These are phyloP conservation scores for Yponomeuta cagnagella DNA, from an alignment of 2,888 invertebrate genomes.

Conservation along the genomic window DNA sequence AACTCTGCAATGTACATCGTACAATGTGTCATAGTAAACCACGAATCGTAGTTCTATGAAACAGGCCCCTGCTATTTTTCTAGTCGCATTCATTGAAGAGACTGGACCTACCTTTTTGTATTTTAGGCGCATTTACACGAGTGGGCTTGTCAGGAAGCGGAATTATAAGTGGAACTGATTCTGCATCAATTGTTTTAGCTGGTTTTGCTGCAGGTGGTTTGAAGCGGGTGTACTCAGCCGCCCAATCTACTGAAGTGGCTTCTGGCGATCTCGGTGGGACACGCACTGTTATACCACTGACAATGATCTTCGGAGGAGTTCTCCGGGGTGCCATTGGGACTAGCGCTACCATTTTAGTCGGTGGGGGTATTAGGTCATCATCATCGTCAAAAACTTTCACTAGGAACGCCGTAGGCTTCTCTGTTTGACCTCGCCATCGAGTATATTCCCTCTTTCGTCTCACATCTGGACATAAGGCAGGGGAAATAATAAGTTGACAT, in stretches of 20 bases:
- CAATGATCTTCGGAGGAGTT: background rate
- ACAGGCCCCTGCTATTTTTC: too few species aligned
- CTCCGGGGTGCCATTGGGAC: background rate
- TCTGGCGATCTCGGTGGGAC: background rate
- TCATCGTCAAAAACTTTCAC: slow-evolving; percentile 68
- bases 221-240: background rate
- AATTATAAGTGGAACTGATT: background rate
- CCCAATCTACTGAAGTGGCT: background rate
- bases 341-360: background rate
- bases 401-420: slow-evolving; percentile 53
- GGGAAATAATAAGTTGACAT: too few species aligned
- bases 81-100: too few species aligned
- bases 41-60: too few species aligned
- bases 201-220: background rate
- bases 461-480: slow-evolving; percentile 31
- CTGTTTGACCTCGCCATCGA: slow-evolving; percentile 50
- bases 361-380: slow-evolving; percentile 1
- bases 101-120: background rate
- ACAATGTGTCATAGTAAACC: too few species aligned
- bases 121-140: background rate
- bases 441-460: slow-evolving; percentile 61
- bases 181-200: background rate
- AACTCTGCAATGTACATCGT: too few species aligned
- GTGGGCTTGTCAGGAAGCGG: background rate
- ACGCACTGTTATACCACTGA: background rate